Percentiles rank a stretch among this genome's conserved stretches.
Conservation (phyloP, 2,113 vertebrate species). For the Platycercus adscitus region DNA sequence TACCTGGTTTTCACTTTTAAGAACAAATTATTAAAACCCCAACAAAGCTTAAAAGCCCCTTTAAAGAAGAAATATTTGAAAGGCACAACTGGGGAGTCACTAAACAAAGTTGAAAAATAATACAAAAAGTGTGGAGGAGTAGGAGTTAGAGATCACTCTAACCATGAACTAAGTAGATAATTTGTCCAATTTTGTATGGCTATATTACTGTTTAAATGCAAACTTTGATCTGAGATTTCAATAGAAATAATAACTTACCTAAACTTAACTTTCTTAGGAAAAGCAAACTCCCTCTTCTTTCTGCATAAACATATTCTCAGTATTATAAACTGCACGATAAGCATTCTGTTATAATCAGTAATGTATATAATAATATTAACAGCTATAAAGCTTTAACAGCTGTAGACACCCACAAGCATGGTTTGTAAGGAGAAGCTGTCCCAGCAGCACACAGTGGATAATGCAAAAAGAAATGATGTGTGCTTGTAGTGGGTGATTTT, state of each 20-base stretch:
- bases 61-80: background rate
- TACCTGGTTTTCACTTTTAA: background rate
- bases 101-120: background rate
- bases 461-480: background rate
- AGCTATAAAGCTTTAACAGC: background rate
- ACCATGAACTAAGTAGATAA: background rate
- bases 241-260: background rate
- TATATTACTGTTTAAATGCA: background rate
- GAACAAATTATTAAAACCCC: fast-evolving
- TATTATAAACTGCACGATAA: background rate
- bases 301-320: background rate
- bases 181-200: background rate
- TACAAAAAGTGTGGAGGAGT: background rate
- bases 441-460: background rate
- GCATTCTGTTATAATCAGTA: background rate
- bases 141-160: background rate
- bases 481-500: background rate
- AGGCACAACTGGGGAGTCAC: background rate
- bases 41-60: background rate
- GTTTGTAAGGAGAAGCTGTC: background rate
- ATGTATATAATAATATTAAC: background rate
- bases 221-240: background rate
- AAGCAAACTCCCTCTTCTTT: background rate
- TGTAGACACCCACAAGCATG: background rate
- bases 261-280: background rate